phyloP scores from a whole-genome alignment of 92 coral and sea anemone species.

The Muricea muricata region DNA sequence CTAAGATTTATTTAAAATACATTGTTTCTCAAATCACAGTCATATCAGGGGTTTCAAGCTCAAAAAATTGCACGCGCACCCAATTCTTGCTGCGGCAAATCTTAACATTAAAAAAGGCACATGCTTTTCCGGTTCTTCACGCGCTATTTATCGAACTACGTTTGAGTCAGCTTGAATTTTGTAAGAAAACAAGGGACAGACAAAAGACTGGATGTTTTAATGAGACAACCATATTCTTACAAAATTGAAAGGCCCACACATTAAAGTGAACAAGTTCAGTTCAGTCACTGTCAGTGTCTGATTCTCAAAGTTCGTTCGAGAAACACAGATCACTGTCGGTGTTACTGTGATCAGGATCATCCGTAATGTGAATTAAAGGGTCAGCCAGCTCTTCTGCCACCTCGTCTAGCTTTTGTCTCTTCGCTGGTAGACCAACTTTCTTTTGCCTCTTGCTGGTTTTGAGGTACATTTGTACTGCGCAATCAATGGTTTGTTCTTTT shows the following conservation, averaged over 20 bases:
- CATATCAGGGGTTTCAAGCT: not conserved
- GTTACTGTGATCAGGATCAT: not conserved
- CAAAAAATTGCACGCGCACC: not conserved
- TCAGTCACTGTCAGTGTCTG: constrained; percentile 12
- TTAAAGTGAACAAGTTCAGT: constrained; percentile 4
- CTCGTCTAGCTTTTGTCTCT: constrained; percentile 28
- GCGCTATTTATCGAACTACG: constrained; percentile 1
- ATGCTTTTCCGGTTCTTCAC: not conserved
- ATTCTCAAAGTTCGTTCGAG: not conserved
- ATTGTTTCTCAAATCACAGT: not conserved
- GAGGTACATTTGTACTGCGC: constrained; percentile 27
- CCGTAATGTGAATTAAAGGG: too few species aligned
- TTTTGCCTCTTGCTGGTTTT: constrained; percentile 33
- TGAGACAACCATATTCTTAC: too few species aligned
- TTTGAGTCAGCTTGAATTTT: not conserved
- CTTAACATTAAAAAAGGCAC: not conserved
- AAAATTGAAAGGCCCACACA: too few species aligned
- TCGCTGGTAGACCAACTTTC: constrained; percentile 47
- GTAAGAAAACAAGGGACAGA: not conserved
- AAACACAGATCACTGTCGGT: constrained; percentile 27
- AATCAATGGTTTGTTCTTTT: constrained; percentile 42
- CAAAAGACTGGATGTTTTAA: too few species aligned
- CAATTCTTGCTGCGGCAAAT: constrained; percentile 38
- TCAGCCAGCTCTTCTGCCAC: constrained; percentile 45
- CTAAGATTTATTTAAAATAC: too few species aligned